phyloP scores from a whole-genome alignment of 2,797 vertebrate genomes.

The Pagetopsis macropterus region DNA sequence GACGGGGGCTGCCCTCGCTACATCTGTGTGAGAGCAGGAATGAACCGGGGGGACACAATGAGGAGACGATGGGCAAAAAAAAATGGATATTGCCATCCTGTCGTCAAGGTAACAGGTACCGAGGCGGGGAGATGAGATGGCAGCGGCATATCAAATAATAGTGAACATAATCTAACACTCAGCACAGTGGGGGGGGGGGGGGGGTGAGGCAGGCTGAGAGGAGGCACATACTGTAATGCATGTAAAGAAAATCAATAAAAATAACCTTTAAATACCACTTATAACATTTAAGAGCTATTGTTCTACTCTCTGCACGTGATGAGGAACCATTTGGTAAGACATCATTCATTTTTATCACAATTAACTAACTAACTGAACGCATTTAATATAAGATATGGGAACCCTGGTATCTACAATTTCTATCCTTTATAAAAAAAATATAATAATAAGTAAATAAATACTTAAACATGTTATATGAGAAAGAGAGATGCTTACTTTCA shows the following conservation, averaged over 20 bases:
- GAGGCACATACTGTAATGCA: not conserved
- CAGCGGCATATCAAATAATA: conserved; percentile 64
- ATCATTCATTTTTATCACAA: too few species aligned
- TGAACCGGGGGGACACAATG: conserved; percentile 46
- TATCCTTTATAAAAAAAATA: too few species aligned
- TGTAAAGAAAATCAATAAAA: too few species aligned
- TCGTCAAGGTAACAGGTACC: conserved; percentile 78
- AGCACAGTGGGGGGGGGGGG: too few species aligned
- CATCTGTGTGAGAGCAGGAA: conserved; percentile 24
- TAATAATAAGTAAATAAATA: not conserved
- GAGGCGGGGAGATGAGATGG: conserved; percentile 55
- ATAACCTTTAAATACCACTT: too few species aligned
- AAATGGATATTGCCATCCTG: conserved; percentile 57
- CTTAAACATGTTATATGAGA: not conserved
- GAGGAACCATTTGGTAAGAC: too few species aligned
- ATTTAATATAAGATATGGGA: too few species aligned
- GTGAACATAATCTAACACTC: conserved; percentile 29
- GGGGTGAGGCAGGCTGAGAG: not conserved
- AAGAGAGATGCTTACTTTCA: conserved; percentile 92
- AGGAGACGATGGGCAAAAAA: conserved; percentile 52
- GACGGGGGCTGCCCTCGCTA: conserved; percentile 70
- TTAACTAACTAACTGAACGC: too few species aligned
- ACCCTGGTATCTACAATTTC: too few species aligned
- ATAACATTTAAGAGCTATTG: too few species aligned
- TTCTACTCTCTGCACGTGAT: too few species aligned